Evolutionary conservation across 2,797 vertebrate species (phyloP).

Genomic region (Megalops cyprinoides): DNA sequence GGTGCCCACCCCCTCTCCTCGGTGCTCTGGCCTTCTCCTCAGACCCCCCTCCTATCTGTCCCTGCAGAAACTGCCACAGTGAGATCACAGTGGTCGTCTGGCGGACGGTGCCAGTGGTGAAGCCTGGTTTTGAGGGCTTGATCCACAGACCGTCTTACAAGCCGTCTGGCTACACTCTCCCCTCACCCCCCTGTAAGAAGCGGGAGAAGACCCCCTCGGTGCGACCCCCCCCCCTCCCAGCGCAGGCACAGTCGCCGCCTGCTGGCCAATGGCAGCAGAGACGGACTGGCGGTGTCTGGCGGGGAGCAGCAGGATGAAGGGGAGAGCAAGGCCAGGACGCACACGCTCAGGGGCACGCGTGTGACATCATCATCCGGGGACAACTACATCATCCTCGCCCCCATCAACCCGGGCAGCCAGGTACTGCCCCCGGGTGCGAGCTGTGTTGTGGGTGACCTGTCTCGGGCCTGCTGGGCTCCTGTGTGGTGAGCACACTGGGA

Average conservation of each 20-base stretch:
- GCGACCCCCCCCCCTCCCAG: slow-evolving; percentile 66
- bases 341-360: slow-evolving; percentile 69
- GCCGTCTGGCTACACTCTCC: slow-evolving; percentile 66
- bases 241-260: slow-evolving; percentile 76
- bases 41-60: too few relatives aligned
- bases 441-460: too few relatives aligned
- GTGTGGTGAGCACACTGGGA: too few relatives aligned
- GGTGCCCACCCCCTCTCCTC: too few relatives aligned
- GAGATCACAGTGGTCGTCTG: slow-evolving; percentile 87
- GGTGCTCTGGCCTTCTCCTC: too few relatives aligned
- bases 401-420: slow-evolving; percentile 82
- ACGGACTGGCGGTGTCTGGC: slow-evolving; percentile 12
- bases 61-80: slow-evolving; percentile 78
- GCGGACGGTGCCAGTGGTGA: slow-evolving; percentile 81
- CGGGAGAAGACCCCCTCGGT: slow-evolving; percentile 71
- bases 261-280: slow-evolving; percentile 65
- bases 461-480: too few relatives aligned
- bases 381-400: slow-evolving; percentile 91
- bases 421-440: slow-evolving; percentile 73
- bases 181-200: slow-evolving; percentile 69
- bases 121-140: slow-evolving; percentile 73
- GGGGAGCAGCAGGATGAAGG: slow-evolving; percentile 69
- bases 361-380: slow-evolving; percentile 80
- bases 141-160: slow-evolving; percentile 78
- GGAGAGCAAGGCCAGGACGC: slow-evolving; percentile 52